Evolutionary conservation across 2,113 vertebrate species (phyloP), one percentile per base, ranked within the genome.

Genomic region (Machaerirhynchus nigripectus): DNA sequence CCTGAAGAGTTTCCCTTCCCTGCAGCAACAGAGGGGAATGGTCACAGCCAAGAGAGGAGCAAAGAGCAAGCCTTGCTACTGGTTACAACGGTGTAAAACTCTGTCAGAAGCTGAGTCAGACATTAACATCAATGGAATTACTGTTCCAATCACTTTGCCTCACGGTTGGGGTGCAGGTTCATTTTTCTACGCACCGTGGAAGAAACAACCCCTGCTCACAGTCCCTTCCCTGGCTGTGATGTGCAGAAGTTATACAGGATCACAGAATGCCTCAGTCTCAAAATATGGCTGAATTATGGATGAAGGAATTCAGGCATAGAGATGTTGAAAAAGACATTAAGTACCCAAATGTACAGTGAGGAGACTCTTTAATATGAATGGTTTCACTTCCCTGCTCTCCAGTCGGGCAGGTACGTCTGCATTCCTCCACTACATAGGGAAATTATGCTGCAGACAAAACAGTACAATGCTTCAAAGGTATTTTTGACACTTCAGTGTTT

Each of bases 1-100:
- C 71, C 82, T 56, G 42, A 90, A 90, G 60, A 71, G 30, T 47
- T 86, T 88, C 47, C 49, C 56, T 94, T 93, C 79, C 82, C 68
- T 80, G 30, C 67, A 95, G 82, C 78, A 85, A 67, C 27, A 39
- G 15, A 84, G 31, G 3, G 3, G 74, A 79, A 49, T 15, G 67
- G n/a, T 50, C 65, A 55, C 57, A 76, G 85, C 75, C 75, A 78
- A 86, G 49, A 71, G 56, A 56, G 50, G 47, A 87, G 82, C 3
- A 42, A 42, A 83, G 47, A 91, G 68, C 88, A 92, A 67, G 44
- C 64, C 49, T 67, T 74, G 75, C 68, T 67, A 46, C 74, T 77
- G 86, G 84, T 88, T 84, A 84, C 14, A 37, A 10, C 6, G 27
- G 9, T 17, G 68, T 50, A 84, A 77, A 80, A 88, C 0, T 16